Conservation (phyloP, 2,888 invertebrate genomes). For the Stratiomys singularior region DNA sequence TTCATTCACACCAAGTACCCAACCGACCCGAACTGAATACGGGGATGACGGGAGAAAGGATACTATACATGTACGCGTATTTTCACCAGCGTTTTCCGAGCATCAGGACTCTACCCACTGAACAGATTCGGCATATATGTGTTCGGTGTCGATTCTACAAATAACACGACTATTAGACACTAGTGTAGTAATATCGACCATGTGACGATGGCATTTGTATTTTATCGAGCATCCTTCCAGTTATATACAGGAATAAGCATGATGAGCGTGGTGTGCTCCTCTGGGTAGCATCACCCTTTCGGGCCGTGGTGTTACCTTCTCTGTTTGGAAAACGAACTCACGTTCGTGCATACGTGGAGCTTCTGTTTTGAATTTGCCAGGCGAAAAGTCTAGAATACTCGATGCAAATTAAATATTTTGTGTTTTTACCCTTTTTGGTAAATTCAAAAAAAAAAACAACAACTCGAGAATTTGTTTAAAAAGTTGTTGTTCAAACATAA, state of each 20-base stretch:
- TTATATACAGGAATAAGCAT: constrained; percentile 3
- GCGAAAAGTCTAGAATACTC: background rate
- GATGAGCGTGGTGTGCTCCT: constrained; percentile 1
- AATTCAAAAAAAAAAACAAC: too few relatives aligned
- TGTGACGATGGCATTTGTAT: constrained; percentile 45
- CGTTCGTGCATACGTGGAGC: background rate
- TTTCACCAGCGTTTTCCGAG: background rate
- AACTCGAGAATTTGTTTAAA: too few relatives aligned
- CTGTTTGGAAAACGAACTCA: background rate
- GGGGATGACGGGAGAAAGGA: too few relatives aligned
- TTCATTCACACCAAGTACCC: constrained; percentile 48
- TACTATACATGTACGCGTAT: background rate
- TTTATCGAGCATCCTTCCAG: constrained; percentile 28
- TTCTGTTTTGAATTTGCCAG: background rate
- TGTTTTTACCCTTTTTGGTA: too few relatives aligned
- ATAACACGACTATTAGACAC: constrained; percentile 19
- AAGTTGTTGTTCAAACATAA: too few relatives aligned
- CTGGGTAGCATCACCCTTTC: background rate
- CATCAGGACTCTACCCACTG: background rate
- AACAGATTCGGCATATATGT: constrained; percentile 13
- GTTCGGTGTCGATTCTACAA: constrained; percentile 22
- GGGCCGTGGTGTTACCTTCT: background rate
- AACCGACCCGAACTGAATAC: too few relatives aligned
- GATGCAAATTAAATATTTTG: background rate
- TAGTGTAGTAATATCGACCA: constrained; percentile 49